Evolutionary conservation across 1,140 invertebrate species (phyloP), one percentile per base, ranked within the genome.

Genomic region (Heliothis subflexa): DNA sequence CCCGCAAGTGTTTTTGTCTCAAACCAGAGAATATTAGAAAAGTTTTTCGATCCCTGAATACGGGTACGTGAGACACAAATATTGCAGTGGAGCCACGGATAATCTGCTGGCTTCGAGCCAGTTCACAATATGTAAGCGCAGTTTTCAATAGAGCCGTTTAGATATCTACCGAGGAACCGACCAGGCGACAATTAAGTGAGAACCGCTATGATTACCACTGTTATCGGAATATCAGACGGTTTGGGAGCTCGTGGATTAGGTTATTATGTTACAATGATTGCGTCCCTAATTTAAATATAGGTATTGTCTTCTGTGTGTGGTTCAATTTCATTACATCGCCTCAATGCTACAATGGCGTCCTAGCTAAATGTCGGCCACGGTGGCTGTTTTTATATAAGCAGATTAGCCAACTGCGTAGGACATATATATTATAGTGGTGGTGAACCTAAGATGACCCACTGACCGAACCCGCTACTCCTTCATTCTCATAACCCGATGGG

Each of bases 91-190:
- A 87, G 81, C 86, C 86, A 82, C 75, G 87, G 90, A 91, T 93
- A 91, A 93, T 91, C 91, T 83, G 75, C 87, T 91, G 90, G 91
- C 90, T 80, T 70, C 33, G 55, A 82, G 90, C 91, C 91, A 91
- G 82, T 91, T 90, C 87, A 91, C 89, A 91, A 90, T 90, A 88
- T 90, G 86, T 89, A 89, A 91, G 88, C 85, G 82, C 84, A 91
- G 88, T 91, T 93, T 93, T 91, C 91, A 92, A 93, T 92, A 88
- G 86, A 90, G 89, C 84, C 85, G 85, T 91, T 88, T 89, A 86
- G 81, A 84, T 85, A 84, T 83, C 79, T 83, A 85, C 71, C 74
- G 78, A 75, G 64, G 76, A 57, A 28, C 18, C n/a, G n/a, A 55
- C n/a, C 55, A 12, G 72, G 80, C 72, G 83, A 88, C 84, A 89